These are phyloP conservation scores for Sitta carolinensis DNA, from an alignment of 2,797 vertebrate species.

Conservation along the genomic window DNA sequence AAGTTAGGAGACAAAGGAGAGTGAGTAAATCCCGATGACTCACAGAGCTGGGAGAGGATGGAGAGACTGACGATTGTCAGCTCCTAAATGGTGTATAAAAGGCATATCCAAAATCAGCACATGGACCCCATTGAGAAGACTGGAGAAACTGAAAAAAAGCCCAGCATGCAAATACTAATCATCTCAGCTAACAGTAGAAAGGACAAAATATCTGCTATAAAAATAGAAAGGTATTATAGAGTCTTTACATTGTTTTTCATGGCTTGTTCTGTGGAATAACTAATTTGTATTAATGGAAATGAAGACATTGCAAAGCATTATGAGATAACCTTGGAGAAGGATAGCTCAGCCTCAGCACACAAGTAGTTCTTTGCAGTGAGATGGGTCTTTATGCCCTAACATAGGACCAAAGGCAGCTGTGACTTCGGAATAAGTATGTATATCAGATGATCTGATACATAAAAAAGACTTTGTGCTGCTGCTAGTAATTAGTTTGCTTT, in stretches of 20 bases:
- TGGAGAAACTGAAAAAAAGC: not conserved
- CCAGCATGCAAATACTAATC: not conserved
- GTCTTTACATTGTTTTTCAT: not conserved
- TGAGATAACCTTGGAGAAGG: not conserved
- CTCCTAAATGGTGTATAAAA: not conserved
- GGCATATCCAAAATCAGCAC: not conserved
- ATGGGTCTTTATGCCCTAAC: not conserved
- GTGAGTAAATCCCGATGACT: not conserved
- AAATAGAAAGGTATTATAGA: constrained; percentile 22
- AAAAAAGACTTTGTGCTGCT: not conserved
- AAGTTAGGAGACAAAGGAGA: not conserved
- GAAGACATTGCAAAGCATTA: not conserved
- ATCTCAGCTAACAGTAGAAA: not conserved
- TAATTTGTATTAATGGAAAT: not conserved
- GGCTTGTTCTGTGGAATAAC: not conserved
- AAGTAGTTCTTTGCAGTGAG: not conserved
- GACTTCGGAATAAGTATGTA: not conserved
- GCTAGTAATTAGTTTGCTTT: not conserved
- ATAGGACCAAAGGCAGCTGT: not conserved
- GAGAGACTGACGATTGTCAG: not conserved
- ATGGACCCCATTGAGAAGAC: not conserved
- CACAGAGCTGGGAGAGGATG: not conserved
- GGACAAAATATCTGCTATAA: not conserved
- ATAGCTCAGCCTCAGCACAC: not conserved
- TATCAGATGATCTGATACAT: not conserved